Base-by-base conservation (phyloP, 1,140 invertebrate genomes). In the Tetragonula clypearis region DNA sequence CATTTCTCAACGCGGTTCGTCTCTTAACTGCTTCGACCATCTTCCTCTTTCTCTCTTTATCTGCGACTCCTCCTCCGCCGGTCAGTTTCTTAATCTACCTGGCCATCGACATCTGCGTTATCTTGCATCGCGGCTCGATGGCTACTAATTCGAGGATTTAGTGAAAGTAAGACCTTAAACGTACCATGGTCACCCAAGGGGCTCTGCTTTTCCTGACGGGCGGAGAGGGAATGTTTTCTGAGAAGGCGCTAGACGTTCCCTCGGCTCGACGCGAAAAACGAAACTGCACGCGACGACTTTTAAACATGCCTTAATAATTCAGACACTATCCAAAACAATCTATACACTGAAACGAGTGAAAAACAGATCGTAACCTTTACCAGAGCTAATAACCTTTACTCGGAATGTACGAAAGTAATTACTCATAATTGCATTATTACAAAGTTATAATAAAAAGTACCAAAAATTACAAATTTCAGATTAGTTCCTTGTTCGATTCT, bases 111-210 rank as follows among this genome's bases (percentile, higher is more conserved):
- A 91, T 88, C 92, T 89, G 53, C 86, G 87, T 93, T 94, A 94
- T 94, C 93, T 94, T 92, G 90, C 91, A 93, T 94, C 93, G 90
- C 91, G 81, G 88, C 75, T 91, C 91, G 90, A 91, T 86, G 88
- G 79, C 93, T 94, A 93, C 93, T 94, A 94, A 94, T 94, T 93
- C 91, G 92, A 91, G 90, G 92, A 93, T 94, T 92, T 93, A 92
- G 91, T 87, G 91, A 93, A 92, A 92, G 90, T 92, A 92, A 93
- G 91, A 92, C 86, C 86, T 90, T 91, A 90, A 92, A 91, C 91
- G 88, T 80, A 84, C 55, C 78, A 68, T 49, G 85, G 86, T 90
- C 71, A 75, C 62, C 73, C 69, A 66, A 72, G 55, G 66, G 21
- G 60, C 53, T 71, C n/a, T n/a, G 41, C 55, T 53, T 58, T 17